Base-by-base conservation (phyloP, 2,113 vertebrate species). In the Phainopepla nitens region DNA sequence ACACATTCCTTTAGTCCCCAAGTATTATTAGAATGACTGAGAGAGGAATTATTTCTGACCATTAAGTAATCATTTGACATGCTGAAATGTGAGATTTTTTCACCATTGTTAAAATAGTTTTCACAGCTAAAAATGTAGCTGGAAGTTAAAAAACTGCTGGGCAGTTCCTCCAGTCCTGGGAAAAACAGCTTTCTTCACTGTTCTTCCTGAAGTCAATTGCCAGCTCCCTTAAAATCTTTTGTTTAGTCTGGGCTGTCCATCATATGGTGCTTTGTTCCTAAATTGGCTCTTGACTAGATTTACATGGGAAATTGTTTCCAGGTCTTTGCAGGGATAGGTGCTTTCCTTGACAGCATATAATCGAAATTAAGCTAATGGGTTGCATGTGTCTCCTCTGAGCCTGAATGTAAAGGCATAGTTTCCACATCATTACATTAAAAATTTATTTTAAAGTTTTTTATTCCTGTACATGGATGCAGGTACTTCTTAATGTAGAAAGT, bases 211-310 rank as follows among this genome's bases (percentile, higher is more conserved):
- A 89, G 35, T 65, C 64, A 56, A 5, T 17, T 7, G 2, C 33
- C 2, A 7, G 16, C 45, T 84, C 15, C 54, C 44, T 72, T 79
- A 62, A 91, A 90, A 51, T 20, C 11, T 83, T 35, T 53, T 68
- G 78, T 84, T 87, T 94, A 89, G 80, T 62, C 83, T 92, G 82
- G 35, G 41, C 53, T 93, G 90, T 90, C 84, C 44, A 19, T 89
- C 65, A 53, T n/a, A 17, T 29, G 33, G 9, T 10, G 5, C 35
- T 54, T 72, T 66, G 31, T 61, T 89, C 85, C 45, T 65, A 50
- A 69, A 42, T 27, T 35, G 13, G 8, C 50, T 42, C 41, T 73
- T 65, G 81, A 22, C n/a, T 82, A 45, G 29, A 56, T 94, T 62
- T 71, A 70, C 31, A 17, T 29, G 73, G 66, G 66, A 83, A 82